Conservation (phyloP, 2,888 invertebrate genomes). For the Euphydryas editha region DNA sequence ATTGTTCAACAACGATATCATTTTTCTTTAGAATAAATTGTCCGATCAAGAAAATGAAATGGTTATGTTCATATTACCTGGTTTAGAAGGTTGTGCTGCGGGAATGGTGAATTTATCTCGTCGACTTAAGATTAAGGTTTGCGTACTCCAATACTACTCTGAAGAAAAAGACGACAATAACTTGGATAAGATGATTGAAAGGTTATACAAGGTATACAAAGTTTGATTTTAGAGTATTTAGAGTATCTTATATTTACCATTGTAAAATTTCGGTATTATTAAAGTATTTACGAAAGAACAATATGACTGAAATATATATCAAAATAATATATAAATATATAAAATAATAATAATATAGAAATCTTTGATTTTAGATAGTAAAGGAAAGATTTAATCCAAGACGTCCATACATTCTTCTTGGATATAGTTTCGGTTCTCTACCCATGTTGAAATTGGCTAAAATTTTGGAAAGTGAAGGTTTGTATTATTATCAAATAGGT, state of each 20-base stretch:
- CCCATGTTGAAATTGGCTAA: constrained; percentile 85
- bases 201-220: constrained; percentile 75
- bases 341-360: no score
- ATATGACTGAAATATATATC: no score
- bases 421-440: constrained; percentile 78
- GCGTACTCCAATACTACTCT: constrained; percentile 81
- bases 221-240: no score
- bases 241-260: no score
- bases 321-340: background rate
- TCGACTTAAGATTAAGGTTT: constrained; percentile 77
- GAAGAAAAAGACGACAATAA: constrained; percentile 69
- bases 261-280: no score
- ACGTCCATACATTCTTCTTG: constrained; percentile 89
- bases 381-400: constrained; percentile 81
- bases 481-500: background rate
- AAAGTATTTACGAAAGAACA: no score
- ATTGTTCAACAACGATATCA: no score
- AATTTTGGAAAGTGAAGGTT: constrained; percentile 86
- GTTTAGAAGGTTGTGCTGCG: constrained; percentile 86
- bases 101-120: constrained; percentile 78
- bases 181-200: constrained; percentile 77
- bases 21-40: constrained; percentile 43
- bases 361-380: constrained; percentile 81
- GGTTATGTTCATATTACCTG: constrained; percentile 85
- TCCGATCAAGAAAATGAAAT: constrained; percentile 64